Evolutionary conservation across 2,888 invertebrate genomes (phyloP), one percentile per base, ranked within the genome.

Genomic region (Melinaea menophilus): DNA sequence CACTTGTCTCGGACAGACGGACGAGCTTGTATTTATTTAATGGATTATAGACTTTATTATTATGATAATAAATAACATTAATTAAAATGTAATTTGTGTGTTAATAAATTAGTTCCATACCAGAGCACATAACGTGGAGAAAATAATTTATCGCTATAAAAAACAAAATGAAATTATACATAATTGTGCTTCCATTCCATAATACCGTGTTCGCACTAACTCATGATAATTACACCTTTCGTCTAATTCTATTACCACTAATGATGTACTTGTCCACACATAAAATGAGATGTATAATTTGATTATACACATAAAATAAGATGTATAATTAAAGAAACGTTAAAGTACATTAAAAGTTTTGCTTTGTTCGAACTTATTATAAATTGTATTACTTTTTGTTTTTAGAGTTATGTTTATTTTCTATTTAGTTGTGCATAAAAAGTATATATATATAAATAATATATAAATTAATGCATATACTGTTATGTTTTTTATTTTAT

Each of bases 131-230:
- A 62, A 61, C 65, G 60, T 65, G 56, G 62, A 68, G 72, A 73
- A 69, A 72, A 72, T 75, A 76, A 78, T 79, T 80, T 76, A 74
- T 77, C 73, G 77, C 75, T 71, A 76, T 70, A 73, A 75, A 48
- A 79, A 79, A 79, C 77, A 74, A 71, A 65, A 68, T 70, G 66
- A 76, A 79, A 80, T 80, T 79, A 78, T 73, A 68, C 73, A 66
- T 82, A 81, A 85, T 82, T 79, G 80, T 78, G 79, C 80, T 82
- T 80, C 81, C 83, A 83, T 70, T 68, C 69, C 72, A 59, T 79
- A 78, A 80, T 79, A 79, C 75, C 75, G 72, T 73, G 76, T 78
- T 79, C 74, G 74, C 78, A 79, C 79, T 81, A 82, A 83, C 80
- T 78, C 74, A 71, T 69, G 69, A 76, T 83, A 84, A 83, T 84